phyloP scores from a whole-genome alignment of 2,888 invertebrate species.

The Eurytoma adleriae region DNA sequence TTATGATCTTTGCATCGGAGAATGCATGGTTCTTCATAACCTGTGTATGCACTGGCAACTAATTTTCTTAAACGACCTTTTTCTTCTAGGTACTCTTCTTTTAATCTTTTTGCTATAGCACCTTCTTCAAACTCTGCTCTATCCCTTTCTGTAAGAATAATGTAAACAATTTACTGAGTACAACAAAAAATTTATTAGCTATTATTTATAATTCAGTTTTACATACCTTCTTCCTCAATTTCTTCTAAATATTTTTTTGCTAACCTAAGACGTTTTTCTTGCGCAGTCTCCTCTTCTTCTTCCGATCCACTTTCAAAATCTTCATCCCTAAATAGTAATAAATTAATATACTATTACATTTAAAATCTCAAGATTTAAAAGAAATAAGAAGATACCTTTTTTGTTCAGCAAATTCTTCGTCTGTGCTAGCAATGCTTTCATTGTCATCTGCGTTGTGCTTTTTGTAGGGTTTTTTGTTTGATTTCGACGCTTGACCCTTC shows the following conservation, averaged over 20 bases:
- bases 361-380: not conserved
- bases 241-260: constrained; percentile 94
- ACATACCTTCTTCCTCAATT: constrained; percentile 86
- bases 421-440: constrained; percentile 72
- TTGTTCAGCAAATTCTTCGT: constrained; percentile 71
- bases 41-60: constrained; percentile 82
- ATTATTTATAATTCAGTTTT: constrained; percentile 27
- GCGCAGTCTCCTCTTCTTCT: constrained; percentile 88
- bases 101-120: constrained; percentile 85
- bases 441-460: constrained; percentile 51
- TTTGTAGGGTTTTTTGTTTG: constrained; percentile 59
- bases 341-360: not conserved
- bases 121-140: constrained; percentile 82
- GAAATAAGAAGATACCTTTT: constrained; percentile 60
- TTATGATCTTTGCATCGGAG: constrained; percentile 88
- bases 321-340: constrained; percentile 34
- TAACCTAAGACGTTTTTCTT: constrained; percentile 92
- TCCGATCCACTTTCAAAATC: constrained; percentile 75
- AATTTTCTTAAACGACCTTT: constrained; percentile 87
- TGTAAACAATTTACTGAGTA: constrained; percentile 6
- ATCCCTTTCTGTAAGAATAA: constrained; percentile 79
- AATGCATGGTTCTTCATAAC: constrained; percentile 74
- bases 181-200: constrained; percentile 20
- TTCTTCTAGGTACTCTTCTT: constrained; percentile 91
- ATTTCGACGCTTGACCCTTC: constrained; percentile 58